Conservation (phyloP, 2,797 vertebrate species). For the Strix occidentalis region DNA sequence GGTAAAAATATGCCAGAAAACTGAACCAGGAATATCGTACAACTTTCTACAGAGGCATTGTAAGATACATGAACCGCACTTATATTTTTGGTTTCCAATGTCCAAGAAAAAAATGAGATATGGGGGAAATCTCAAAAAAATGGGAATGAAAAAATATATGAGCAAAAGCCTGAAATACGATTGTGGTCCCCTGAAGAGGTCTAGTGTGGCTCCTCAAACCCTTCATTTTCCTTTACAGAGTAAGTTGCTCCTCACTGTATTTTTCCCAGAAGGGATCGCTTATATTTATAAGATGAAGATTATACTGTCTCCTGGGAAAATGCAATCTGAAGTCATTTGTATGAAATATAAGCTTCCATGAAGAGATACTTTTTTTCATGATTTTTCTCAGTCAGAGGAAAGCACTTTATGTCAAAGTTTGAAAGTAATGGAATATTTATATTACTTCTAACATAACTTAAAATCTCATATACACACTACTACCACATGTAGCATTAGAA, state of each 20-base stretch:
- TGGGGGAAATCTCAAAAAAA: neutral
- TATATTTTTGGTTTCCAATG: neutral
- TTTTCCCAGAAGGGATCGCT: neutral
- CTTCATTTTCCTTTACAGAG: neutral
- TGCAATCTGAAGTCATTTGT: rapidly evolving
- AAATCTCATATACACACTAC: neutral
- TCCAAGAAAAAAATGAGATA: neutral
- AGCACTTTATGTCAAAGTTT: neutral
- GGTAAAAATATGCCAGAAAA: neutral
- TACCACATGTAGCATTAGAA: neutral
- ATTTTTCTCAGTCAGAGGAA: neutral
- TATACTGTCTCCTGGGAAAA: neutral
- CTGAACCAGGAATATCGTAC: neutral
- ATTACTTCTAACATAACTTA: neutral
- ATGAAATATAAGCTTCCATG: neutral
- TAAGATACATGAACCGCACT: neutral
- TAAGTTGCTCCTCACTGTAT: rapidly evolving
- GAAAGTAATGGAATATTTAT: neutral
- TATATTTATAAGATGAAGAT: neutral
- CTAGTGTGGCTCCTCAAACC: neutral
- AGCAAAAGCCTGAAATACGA: neutral
- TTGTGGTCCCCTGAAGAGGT: neutral
- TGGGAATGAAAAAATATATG: neutral
- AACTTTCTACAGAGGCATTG: neutral
- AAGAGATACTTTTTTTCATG: neutral